phyloP scores from a whole-genome alignment of 2,113 vertebrate species.

The Prolemur simus region DNA sequence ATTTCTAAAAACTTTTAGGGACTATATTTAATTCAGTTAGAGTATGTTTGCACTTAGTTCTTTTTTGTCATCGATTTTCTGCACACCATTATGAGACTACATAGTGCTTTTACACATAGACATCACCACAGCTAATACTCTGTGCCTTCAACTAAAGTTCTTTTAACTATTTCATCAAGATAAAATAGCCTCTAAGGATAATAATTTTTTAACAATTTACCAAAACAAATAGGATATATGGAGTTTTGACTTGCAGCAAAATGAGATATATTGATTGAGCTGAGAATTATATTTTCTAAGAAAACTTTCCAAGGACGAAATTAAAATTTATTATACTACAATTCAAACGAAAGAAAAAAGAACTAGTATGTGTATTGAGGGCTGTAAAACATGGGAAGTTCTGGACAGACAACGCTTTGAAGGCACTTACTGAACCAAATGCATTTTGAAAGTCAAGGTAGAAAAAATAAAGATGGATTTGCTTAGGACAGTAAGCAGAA shows the following conservation, averaged over 20 bases:
- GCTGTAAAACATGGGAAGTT: background rate
- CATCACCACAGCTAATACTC: background rate
- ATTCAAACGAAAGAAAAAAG: background rate
- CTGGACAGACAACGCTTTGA: constrained; percentile 41
- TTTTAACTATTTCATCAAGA: background rate
- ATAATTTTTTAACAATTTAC: background rate
- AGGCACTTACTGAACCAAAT: constrained; percentile 51
- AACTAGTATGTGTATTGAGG: background rate
- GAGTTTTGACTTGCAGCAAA: background rate
- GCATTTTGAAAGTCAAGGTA: constrained; percentile 47
- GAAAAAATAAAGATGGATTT: constrained; percentile 59
- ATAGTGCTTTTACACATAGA: background rate
- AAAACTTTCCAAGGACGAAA: background rate
- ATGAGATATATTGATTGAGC: background rate
- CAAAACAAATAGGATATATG: background rate
- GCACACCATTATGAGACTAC: background rate
- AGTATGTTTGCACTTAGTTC: background rate
- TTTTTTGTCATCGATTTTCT: background rate
- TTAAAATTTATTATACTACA: background rate
- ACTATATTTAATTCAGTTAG: background rate
- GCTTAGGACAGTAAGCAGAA: constrained; percentile 21
- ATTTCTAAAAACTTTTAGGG: background rate
- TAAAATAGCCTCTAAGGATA: background rate
- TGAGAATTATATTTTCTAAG: background rate
- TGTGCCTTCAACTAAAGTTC: background rate